Evolutionary conservation across 1,140 invertebrate species (phyloP).

Genomic region (Magallana angulata): DNA sequence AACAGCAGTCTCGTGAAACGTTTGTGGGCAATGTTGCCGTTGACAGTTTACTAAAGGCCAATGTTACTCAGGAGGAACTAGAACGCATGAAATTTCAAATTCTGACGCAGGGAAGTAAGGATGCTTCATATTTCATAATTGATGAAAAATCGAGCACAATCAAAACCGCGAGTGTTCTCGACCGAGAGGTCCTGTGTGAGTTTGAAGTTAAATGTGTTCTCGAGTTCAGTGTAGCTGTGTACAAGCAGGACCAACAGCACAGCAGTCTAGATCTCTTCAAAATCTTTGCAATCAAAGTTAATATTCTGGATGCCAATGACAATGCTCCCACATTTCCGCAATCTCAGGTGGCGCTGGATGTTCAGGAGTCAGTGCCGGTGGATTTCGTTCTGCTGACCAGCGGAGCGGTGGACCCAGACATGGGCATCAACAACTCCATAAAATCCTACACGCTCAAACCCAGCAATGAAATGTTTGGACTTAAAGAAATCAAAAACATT

Average conservation of each 20-base stretch:
- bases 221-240: conserved; percentile 71
- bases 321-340: conserved; percentile 90
- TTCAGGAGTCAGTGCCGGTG: conserved; percentile 79
- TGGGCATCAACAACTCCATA: conserved; percentile 83
- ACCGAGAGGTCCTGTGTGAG: conserved; percentile 69
- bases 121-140: conserved; percentile 67
- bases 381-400: conserved; percentile 85
- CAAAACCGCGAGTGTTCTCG: conserved; percentile 64
- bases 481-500: conserved; percentile 63
- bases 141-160: conserved; percentile 71
- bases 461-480: conserved; percentile 69
- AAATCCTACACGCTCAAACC: conserved; percentile 69
- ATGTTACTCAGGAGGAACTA: conserved; percentile 66
- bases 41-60: conserved; percentile 68
- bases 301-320: conserved; percentile 90
- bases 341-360: conserved; percentile 59
- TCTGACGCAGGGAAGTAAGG: conserved; percentile 66
- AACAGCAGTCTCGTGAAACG: conserved; percentile 66
- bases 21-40: conserved; percentile 73
- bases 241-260: conserved; percentile 55
- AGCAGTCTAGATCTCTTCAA: conserved; percentile 66
- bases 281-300: conserved; percentile 73
- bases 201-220: conserved; percentile 59
- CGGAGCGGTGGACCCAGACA: conserved; percentile 72
- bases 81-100: conserved; percentile 71